Evolutionary conservation across 2,113 vertebrate genomes (phyloP), one percentile per base, ranked within the genome.

Genomic region (Odontesthes bonariensis): DNA sequence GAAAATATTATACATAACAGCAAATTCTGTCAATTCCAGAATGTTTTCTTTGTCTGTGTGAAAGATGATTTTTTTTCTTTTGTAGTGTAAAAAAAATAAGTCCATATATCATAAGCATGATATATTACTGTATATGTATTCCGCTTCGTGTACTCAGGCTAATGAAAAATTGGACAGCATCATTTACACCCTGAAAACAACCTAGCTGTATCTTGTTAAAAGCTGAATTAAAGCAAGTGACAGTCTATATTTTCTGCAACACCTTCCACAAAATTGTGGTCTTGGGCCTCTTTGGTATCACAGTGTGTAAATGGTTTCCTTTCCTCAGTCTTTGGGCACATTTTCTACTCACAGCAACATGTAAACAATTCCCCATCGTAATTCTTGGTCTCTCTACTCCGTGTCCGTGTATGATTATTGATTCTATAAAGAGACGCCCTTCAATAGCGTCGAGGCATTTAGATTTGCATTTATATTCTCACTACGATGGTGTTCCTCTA

Each of bases 391-490:
- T 73, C 67, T 73, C 42, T 58, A 68, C 59, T 38, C 49, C 44
- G 55, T 31, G 73, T 79, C 81, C 79, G 78, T 85, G 87, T 88
- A 86, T 85, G 85, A 91, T 92, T 92, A 93, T 89, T 88, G 88
- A 91, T 92, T 90, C 87, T 85, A 87, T 79, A 85, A 88, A 89
- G 82, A 84, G 82, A 57, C 73, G 64, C 72, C 83, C 79, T 85
- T 85, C 89, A 91, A 88, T 80, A 73, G 88, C 64, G 49, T 75
- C 77, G 84, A 86, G 76, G 79, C 87, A 69, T 88, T 81, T 86
- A 85, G 77, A 91, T 89, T 88, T 88, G 85, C 90, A 93, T 94
- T 94, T 90, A 88, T 89, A 92, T 93, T 90, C 86, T 80, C 49
- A 4, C 80, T 65, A 83, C 55, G 69, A 80, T 84, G 80, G 75